These are phyloP conservation scores for Solenopsis fugax DNA, from an alignment of 1,140 invertebrate species.

Conservation along the genomic window DNA sequence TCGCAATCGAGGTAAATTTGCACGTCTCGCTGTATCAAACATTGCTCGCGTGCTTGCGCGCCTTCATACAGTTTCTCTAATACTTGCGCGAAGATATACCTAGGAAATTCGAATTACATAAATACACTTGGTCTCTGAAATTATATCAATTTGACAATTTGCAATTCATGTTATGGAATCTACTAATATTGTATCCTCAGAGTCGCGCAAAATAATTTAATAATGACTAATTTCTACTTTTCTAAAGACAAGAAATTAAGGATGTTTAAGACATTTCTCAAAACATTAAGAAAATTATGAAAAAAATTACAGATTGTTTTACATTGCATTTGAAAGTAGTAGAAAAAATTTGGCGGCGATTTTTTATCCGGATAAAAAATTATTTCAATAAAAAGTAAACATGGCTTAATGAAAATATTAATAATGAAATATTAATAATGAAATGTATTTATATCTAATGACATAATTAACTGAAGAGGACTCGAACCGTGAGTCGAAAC, in stretches of 20 bases:
- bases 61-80: neutral
- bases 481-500: too few species aligned
- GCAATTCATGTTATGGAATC: neutral
- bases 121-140: neutral
- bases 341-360: too few species aligned
- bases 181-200: neutral
- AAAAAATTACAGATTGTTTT: too few species aligned
- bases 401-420: too few species aligned
- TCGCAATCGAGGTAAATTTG: slow-evolving; percentile 86
- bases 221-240: neutral
- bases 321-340: too few species aligned
- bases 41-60: neutral
- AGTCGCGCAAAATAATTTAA: neutral
- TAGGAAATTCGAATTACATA: slow-evolving; percentile 7
- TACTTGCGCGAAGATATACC: neutral
- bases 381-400: too few species aligned
- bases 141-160: neutral
- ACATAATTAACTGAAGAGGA: too few species aligned
- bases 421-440: too few species aligned
- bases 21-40: slow-evolving; percentile 20
- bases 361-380: too few species aligned
- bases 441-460: too few species aligned
- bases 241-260: neutral
- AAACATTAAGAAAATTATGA: too few species aligned
- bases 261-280: too few species aligned